Conservation (phyloP, 2,888 invertebrate genomes). For the Hylaea fasciaria region DNA sequence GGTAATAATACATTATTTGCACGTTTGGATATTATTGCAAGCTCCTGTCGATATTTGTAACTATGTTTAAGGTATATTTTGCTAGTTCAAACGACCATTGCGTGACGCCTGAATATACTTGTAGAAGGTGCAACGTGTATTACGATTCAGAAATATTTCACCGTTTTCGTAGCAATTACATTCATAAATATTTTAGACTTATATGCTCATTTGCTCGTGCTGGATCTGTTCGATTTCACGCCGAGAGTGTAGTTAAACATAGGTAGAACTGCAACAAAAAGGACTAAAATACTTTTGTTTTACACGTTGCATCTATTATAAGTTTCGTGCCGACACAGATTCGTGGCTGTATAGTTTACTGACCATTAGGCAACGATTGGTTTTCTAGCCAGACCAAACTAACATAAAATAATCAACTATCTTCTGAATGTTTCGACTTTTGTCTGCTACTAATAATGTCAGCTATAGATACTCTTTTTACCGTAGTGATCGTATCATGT, state of each 20-base stretch:
- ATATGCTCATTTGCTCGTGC: too few relatives aligned
- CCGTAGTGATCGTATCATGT: slow-evolving; percentile 64
- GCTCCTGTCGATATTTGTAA: slow-evolving; percentile 63
- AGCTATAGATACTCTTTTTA: slow-evolving; percentile 57
- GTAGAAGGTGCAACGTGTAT: slow-evolving; percentile 41
- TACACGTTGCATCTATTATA: slow-evolving; percentile 13
- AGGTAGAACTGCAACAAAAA: too few relatives aligned
- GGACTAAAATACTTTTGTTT: not conserved
- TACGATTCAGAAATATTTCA: slow-evolving; percentile 12
- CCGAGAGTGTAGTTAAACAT: too few relatives aligned
- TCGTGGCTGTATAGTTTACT: slow-evolving; percentile 25
- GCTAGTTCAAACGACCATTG: slow-evolving; percentile 57
- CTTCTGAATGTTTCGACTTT: slow-evolving; percentile 35
- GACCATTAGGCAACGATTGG: slow-evolving; percentile 49
- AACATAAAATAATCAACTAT: slow-evolving; percentile 12
- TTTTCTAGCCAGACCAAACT: slow-evolving; percentile 44
- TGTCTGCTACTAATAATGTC: slow-evolving; percentile 28
- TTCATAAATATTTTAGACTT: not conserved
- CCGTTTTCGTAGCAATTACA: not conserved
- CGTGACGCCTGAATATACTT: slow-evolving; percentile 39
- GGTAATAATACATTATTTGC: slow-evolving; percentile 71
- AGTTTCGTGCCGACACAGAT: too few relatives aligned
- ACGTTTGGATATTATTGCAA: slow-evolving; percentile 76
- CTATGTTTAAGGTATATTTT: slow-evolving; percentile 61
- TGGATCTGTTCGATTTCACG: too few relatives aligned